These are phyloP conservation scores for Manis crassicaudata DNA, from an alignment of 2,797 vertebrate species.

Conservation along the genomic window DNA sequence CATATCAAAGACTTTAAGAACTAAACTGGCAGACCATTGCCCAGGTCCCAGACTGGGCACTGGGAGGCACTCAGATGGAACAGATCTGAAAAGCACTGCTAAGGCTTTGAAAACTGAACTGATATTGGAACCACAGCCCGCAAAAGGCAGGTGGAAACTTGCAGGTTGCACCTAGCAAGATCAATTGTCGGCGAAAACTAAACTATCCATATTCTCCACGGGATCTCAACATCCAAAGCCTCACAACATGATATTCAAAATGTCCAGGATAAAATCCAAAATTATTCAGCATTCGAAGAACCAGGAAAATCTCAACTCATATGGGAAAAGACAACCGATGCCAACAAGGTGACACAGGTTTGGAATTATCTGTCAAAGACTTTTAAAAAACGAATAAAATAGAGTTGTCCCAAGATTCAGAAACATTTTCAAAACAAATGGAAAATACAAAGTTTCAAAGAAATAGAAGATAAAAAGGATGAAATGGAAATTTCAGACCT, in stretches of 20 bases:
- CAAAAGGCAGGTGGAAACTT: background rate
- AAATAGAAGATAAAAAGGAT: background rate
- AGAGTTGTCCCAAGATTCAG: background rate
- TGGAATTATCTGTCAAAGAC: background rate
- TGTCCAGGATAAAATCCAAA: background rate
- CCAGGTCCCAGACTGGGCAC: background rate
- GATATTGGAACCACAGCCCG: too few relatives aligned
- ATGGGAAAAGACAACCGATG: background rate
- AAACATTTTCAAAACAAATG: background rate
- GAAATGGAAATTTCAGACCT: background rate
- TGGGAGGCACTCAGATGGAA: too few relatives aligned
- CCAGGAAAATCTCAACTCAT: background rate
- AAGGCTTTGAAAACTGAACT: background rate
- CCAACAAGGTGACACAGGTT: background rate
- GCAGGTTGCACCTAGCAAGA: background rate
- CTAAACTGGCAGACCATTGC: too few relatives aligned
- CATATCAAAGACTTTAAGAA: background rate
- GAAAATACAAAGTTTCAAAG: background rate
- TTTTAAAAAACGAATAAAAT: background rate
- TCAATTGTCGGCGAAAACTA: background rate
- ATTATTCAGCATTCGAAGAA: background rate
- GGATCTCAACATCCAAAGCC: background rate
- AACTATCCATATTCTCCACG: background rate
- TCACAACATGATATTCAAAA: background rate
- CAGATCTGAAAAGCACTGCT: background rate